A percentile compares a stretch with the other conserved stretches of the same genome.
Evolutionary conservation across 2,797 vertebrate genomes (phyloP).

Genomic region (Halcyon badia): DNA sequence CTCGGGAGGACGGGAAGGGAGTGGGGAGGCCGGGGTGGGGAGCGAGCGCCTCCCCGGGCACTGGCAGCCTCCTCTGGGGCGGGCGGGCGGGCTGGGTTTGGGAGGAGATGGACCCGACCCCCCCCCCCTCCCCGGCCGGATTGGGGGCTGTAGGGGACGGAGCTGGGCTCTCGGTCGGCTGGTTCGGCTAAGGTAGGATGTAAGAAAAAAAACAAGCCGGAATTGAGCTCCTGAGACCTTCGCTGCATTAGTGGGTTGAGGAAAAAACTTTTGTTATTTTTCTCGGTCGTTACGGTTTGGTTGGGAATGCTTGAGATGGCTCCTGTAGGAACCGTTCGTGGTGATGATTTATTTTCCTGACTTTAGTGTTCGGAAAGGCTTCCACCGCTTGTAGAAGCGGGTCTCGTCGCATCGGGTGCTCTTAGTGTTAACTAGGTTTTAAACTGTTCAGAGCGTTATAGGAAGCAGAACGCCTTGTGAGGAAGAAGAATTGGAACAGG

Average conservation of each 20-base stretch:
- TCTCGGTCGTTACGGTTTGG: fast-evolving
- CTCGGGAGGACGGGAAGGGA: too few species aligned
- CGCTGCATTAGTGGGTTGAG: fast-evolving
- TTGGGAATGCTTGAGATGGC: too few species aligned
- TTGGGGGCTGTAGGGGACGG: neutral
- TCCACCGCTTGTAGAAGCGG: fast-evolving
- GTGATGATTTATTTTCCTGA: fast-evolving
- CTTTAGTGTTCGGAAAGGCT: neutral
- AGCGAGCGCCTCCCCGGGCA: neutral
- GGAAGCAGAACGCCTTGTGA: neutral
- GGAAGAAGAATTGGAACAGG: fast-evolving
- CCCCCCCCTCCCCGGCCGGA: too few species aligned
- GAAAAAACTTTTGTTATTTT: fast-evolving
- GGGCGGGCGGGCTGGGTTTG: neutral
- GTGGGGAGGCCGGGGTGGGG: neutral
- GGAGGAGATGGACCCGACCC: neutral
- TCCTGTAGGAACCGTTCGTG: neutral
- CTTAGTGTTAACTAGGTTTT: fast-evolving
- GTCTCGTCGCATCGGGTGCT: neutral
- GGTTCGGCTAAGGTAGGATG: neutral
- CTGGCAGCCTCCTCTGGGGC: neutral
- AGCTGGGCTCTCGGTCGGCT: too few species aligned
- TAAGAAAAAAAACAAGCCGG: neutral
- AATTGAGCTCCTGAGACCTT: neutral
- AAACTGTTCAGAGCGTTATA: fast-evolving